Evolutionary conservation across 2,888 invertebrate genomes (phyloP).

Genomic region (Cinara cedri): DNA sequence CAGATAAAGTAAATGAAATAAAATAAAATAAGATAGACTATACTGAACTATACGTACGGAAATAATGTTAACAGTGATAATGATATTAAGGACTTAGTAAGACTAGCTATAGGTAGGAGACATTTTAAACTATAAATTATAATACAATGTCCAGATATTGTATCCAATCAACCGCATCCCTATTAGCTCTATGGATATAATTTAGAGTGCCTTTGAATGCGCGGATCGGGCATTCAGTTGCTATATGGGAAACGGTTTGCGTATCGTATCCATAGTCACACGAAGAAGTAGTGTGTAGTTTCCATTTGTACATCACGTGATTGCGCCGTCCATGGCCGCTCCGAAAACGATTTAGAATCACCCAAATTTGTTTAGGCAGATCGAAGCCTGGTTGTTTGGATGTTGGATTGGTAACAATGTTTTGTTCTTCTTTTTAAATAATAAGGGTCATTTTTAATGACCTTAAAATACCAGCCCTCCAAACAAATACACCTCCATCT

Average conservation of each 20-base stretch:
- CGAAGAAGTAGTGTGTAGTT: background rate
- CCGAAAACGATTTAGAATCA: conserved; percentile 3
- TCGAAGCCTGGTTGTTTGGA: conserved; percentile 3
- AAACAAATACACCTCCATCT: no score
- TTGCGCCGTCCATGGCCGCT: conserved; percentile 5
- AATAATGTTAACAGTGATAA: no score
- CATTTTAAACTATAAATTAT: no score
- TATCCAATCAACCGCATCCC: conserved; percentile 2
- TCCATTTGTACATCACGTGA: no score
- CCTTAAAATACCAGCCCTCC: no score
- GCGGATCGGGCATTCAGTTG: background rate
- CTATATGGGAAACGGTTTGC: background rate
- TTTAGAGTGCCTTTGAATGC: conserved; percentile 15
- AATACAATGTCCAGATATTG: background rate
- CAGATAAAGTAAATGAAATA: no score
- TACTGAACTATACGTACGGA: no score
- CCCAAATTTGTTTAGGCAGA: no score
- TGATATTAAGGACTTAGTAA: no score
- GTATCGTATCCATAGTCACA: background rate
- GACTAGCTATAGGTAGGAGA: no score
- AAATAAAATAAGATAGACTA: no score
- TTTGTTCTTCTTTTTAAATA: background rate
- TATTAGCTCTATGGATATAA: background rate
- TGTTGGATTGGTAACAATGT: conserved; percentile 6
- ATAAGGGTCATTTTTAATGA: no score